Base-by-base conservation (phyloP, 2,113 vertebrate genomes). In the Dicrurus megarhynchus region DNA sequence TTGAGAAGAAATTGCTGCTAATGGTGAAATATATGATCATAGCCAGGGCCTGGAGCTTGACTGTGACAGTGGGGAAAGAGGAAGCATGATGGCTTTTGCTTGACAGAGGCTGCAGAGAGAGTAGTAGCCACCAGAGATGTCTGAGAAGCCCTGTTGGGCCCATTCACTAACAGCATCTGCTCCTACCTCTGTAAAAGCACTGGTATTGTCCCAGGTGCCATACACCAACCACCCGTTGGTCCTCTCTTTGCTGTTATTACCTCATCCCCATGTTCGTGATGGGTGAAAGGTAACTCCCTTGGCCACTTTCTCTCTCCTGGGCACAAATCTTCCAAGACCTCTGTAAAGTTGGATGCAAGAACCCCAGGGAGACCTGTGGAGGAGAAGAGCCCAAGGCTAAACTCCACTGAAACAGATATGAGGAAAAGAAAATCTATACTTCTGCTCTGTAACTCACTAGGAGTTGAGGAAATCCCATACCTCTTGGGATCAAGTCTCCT, bases 341-440 rank as follows among this genome's bases (percentile, higher is more conserved):
- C 33, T 75, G 24, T 89, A 16, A 90, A 68, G 49, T 4, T 74
- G 74, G 52, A 63, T 37, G 28, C 10, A 56, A 86, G 59, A 93
- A 78, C 44, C 26, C 33, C 35, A 42, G 46, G 33, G 53, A 90
- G 28, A 86, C 13, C 52, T 49, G 63, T 2, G 4, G 60, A 91
- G 37, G 44, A 74, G 27, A 84, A 81, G 6, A 75, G 30, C 64
- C 46, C 37, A 50, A 71, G 73, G 60, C 61, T 71, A 71, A 93
- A 90, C 49, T 65, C 22, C 0, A 0, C 21, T 60, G 49, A 37
- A 70, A 41, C 16, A 70, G 70, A 44, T 22, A 64, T 0, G 7
- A 91, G 22, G 69, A 68, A 50, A 65, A 84, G 35, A 92, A 76
- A 90, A 83, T 37, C 75, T 81, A 4, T 30, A 55, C 24, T 30